Evolutionary conservation across 2,797 vertebrate genomes (phyloP).

Genomic region (Ctenosaura bakeri): DNA sequence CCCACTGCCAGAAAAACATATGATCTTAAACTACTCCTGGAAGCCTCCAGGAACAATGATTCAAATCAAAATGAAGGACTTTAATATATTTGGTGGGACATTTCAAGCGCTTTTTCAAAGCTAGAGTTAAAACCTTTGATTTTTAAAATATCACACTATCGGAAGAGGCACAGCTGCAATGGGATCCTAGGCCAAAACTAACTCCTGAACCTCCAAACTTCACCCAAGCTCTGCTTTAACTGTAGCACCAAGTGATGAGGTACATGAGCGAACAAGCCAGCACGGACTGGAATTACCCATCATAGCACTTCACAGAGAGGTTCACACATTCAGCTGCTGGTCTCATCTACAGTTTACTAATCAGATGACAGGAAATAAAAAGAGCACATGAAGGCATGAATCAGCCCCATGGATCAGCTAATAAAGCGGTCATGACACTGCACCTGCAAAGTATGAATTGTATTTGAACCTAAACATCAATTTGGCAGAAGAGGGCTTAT

Average conservation of each 20-base stretch:
- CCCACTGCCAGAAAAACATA: too few species aligned
- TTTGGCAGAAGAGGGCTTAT: not conserved
- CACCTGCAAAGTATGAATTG: conserved; percentile 31
- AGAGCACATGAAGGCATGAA: conserved; percentile 51
- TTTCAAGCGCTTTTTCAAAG: too few species aligned
- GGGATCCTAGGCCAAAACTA: too few species aligned
- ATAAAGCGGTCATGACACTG: not conserved
- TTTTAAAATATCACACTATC: too few species aligned
- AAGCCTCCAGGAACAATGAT: too few species aligned
- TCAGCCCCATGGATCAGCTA: not conserved
- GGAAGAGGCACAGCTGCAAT: too few species aligned
- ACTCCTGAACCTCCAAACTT: too few species aligned
- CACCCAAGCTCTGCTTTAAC: not conserved
- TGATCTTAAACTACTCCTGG: too few species aligned
- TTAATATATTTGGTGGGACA: too few species aligned
- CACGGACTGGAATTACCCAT: fast-evolving
- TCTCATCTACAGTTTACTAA: not conserved
- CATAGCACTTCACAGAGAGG: not conserved
- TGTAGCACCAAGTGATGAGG: not conserved
- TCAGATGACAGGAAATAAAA: not conserved
- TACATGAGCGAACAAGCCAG: not conserved
- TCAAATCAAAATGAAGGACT: too few species aligned
- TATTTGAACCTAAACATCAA: not conserved
- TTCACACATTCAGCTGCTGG: not conserved
- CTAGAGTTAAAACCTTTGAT: too few species aligned